Evolutionary conservation across 2,888 invertebrate genomes (phyloP), one percentile per base, ranked within the genome.

Genomic region (Dysmachus trigonus): DNA sequence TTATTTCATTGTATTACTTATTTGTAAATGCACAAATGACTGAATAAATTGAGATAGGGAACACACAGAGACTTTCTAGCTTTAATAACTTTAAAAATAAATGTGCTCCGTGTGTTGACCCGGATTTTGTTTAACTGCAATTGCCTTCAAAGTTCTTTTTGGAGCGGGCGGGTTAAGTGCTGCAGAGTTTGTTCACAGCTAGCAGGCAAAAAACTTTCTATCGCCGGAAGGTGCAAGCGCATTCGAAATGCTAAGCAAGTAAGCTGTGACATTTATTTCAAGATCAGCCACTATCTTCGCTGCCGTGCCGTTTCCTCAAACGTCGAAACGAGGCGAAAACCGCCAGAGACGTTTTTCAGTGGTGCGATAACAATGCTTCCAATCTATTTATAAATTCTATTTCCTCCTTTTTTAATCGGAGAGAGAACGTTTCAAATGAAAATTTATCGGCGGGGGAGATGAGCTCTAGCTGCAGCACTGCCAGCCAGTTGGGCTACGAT

Each of bases 341-440:
- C 18, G 51, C 18, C 18, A n/a, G 18, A 18, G 51, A 51, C n/a
- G 15, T 51, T 18, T 35, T 51, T 51, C 18, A 18, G 51, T 18
- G 18, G 51, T n/a, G 18, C 15, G 18, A 33, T 33, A 74, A 22
- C 76, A 35, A 18, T 41, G 47, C 76, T 77, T 22, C 41, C 51
- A 51, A 41, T 77, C 76, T 77, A 77, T 77, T 77, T 77, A 77
- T 77, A 77, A 77, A 77, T 77, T 77, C 76, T 77, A 77, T 77
- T 77, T 77, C 76, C 76, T 77, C 41, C 41, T 41, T 38, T 77
- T 77, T 77, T 77, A 77, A 77, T 77, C 41, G 27, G 22, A 15
- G 22, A 77, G 76, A n/a, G 76, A 22, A 77, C 41, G 27, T 38
- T 77, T 77, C 38, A 77, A 77, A 77, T 77, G 38, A 77, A 77